Evolutionary conservation across 1,140 invertebrate genomes (phyloP).

Genomic region (Saccostrea echinata): DNA sequence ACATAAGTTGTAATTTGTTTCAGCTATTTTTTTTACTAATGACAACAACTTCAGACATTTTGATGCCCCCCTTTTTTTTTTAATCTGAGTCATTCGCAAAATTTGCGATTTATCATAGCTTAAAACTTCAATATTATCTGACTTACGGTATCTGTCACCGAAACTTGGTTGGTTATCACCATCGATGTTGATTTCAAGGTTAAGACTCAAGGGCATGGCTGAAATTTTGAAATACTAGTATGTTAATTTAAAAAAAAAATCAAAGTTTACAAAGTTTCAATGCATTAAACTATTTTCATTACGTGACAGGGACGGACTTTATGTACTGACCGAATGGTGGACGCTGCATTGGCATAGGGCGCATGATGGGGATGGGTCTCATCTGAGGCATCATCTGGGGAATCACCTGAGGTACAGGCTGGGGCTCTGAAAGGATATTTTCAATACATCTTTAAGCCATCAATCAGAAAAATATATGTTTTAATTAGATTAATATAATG

Average conservation of each 20-base stretch:
- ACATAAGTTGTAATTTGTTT: too few relatives aligned
- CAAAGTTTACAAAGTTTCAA: background rate
- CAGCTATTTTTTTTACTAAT: too few relatives aligned
- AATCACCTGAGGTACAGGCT: background rate
- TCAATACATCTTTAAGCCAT: too few relatives aligned
- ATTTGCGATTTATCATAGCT: background rate
- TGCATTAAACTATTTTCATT: too few relatives aligned
- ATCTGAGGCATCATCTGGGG: conserved; percentile 15
- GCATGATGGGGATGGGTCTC: conserved; percentile 4
- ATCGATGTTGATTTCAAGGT: conserved; percentile 46
- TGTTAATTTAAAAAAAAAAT: background rate
- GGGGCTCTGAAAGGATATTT: background rate
- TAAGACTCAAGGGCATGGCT: conserved; percentile 36
- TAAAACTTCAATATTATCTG: background rate
- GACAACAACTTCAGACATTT: too few relatives aligned
- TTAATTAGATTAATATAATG: too few relatives aligned
- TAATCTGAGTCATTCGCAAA: too few relatives aligned
- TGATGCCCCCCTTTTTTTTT: too few relatives aligned
- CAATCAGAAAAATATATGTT: too few relatives aligned
- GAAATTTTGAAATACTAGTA: background rate
- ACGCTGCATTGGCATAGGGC: background rate
- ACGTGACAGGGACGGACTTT: too few relatives aligned
- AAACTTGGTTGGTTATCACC: background rate
- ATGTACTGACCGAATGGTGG: conserved; percentile 11
- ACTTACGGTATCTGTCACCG: conserved; percentile 12